Conservation (phyloP, 2,797 vertebrate species). For the Epinephelus coioides region DNA sequence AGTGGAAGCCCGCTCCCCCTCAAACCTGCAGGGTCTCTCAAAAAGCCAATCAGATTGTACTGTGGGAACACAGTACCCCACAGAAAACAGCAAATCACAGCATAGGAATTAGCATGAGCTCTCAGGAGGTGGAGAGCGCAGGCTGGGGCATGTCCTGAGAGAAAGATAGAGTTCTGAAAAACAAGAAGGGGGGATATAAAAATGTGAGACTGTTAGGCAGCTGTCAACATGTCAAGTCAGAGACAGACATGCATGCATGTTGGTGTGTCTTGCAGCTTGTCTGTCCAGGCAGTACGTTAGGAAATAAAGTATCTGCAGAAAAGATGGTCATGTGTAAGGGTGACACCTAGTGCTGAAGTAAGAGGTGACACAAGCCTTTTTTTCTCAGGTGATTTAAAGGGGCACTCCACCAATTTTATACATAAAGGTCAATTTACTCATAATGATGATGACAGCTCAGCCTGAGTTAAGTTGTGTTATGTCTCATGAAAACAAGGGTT, state of each 20-base stretch:
- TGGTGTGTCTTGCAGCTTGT: constrained; percentile 14
- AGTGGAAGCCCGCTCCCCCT: constrained; percentile 65
- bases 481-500: not conserved
- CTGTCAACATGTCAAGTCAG: constrained; percentile 72
- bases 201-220: constrained; percentile 40
- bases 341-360: constrained; percentile 70
- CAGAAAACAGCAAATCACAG: constrained; percentile 71
- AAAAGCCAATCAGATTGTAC: constrained; percentile 75
- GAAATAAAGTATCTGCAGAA: constrained; percentile 17
- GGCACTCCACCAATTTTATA: not conserved
- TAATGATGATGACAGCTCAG: not conserved
- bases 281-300: not conserved
- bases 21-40: constrained; percentile 66
- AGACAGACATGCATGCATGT: constrained; percentile 46
- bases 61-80: constrained; percentile 33
- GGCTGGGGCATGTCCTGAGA: constrained; percentile 63
- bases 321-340: constrained; percentile 29
- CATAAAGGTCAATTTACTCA: not conserved
- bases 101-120: constrained; percentile 43
- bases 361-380: constrained; percentile 5
- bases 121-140: constrained; percentile 58
- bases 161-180: constrained; percentile 33
- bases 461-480: not conserved
- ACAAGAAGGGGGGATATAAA: constrained; percentile 37
- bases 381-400: not conserved